Evolutionary conservation across 2,888 invertebrate species (phyloP), one percentile per base, ranked within the genome.

Genomic region (Pollenia griseotomentosa): DNA sequence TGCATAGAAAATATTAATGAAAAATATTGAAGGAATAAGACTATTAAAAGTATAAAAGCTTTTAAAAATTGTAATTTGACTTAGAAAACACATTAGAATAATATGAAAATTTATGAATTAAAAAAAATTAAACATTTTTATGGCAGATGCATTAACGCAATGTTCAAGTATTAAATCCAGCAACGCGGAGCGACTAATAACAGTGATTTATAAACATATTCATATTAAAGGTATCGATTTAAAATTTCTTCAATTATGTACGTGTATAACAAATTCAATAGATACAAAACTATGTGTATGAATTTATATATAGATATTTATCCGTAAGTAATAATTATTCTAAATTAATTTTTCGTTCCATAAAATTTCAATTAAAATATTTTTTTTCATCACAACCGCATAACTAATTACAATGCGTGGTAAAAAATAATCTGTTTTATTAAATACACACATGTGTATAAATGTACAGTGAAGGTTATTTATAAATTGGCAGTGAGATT

Each of bases 341-440:
- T 80, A 80, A 80, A 63, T 61, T 44, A 71, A 53, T 71, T 71
- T 80, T 80, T 70, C 84, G 74, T 85, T 66, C 80, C 85, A 85
- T 85, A 80, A 80, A 85, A 71, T 85, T 80, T 85, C 79, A 80
- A 80, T 80, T 79, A 85, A 80, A 84, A 80, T 75, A 42, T 65
- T 65, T 79, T 85, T 70, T 85, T 80, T 55, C 75, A 80, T 80
- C 80, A 61, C 61, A 85, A 80, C 80, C 80, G 80, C 85, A 75
- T 75, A 85, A 85, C 85, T 85, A 85, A 85, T 85, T 85, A 85
- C 23, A 71, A 74, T 85, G 85, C 80, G 85, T 85, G 80, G 75
- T 80, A 80, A 80, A 71, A 77, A 70, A 57, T 75, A 75, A 85
- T 80, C 63, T 68, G 33, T 71, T 80, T 71, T 70, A 57, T 71